Conservation (phyloP, 2,797 vertebrate species). For the Varecia variegata region DNA sequence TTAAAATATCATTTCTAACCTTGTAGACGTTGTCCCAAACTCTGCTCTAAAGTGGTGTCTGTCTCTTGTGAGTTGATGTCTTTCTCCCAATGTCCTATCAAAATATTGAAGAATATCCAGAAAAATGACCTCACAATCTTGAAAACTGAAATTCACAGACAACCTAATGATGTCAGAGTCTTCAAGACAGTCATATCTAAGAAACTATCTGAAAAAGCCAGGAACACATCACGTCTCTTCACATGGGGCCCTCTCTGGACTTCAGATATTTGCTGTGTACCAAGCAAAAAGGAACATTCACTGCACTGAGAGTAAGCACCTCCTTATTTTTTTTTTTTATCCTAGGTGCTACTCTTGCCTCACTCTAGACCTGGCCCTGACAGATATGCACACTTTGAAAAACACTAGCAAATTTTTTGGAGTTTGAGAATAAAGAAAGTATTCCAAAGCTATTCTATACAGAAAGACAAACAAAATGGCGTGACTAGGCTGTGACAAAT, state of each 20-base stretch:
- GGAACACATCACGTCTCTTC: rapidly evolving
- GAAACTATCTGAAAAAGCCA: neutral
- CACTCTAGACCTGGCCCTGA: neutral
- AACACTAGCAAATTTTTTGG: neutral
- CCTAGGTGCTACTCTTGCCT: rapidly evolving
- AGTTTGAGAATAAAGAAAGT: neutral
- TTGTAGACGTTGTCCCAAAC: neutral
- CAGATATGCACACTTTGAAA: neutral
- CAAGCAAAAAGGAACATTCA: too few species aligned
- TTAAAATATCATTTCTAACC: neutral
- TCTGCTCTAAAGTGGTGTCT: neutral
- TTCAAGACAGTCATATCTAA: neutral
- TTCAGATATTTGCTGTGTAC: neutral
- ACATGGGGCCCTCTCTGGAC: neutral
- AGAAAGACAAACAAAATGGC: neutral
- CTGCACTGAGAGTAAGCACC: too few species aligned
- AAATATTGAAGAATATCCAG: neutral
- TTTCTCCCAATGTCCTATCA: neutral
- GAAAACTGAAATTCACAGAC: neutral
- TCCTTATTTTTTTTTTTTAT: neutral
- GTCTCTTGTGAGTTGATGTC: neutral
- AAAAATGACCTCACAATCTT: neutral
- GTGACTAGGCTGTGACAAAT: neutral
- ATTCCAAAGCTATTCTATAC: neutral
- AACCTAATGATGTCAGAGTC: neutral